Evolutionary conservation across 2,113 vertebrate genomes (phyloP), one percentile per base, ranked within the genome.

Genomic region (Cavia aperea): DNA sequence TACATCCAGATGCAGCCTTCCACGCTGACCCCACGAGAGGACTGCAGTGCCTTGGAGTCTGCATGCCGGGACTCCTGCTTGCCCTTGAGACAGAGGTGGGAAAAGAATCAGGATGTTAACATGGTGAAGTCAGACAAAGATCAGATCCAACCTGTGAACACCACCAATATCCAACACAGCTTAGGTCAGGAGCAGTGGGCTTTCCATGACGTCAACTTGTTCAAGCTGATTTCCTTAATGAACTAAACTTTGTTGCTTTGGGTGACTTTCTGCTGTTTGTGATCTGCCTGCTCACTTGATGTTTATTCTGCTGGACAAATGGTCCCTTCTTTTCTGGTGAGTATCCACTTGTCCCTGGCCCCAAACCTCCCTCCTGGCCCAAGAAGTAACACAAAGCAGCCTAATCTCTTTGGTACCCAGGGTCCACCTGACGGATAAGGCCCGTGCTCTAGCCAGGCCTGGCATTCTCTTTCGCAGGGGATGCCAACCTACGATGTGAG

Each of bases 1-100:
- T 98, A 99, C 95, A 98, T 96, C 54, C 97, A 96, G 92, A 99
- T 99, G 90, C 97, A 98, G 36, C 98, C 98, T n/a, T 98, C 98
- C 0, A 98, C 98, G 93, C 97, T 97, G 24, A 98, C 97, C 10
- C 97, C 97, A 97, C 97, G 90, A 11, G 98, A 98, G 0, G 98
- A 98, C 60, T 97, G 96, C 92, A 97, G 62, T 0, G 96, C 96
- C 65, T 97, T 23, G 95, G 96, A n/a, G 89, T 97, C 95, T 2
- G 97, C 94, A 2, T 72, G 91, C 19, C 96, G 93, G 31, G 31
- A 66, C 33, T 94, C 96, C 31, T 68, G 60, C 18, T 90, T 93
- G 49, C 26, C 93, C 97, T 97, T 51, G 1, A n/a, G 63, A 73
- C 21, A 95, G 29, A 86, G 33, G 1, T 18, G 13, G 49, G 2